phyloP scores from a whole-genome alignment of 2,888 invertebrate species.

The Megalurothrips usitatus region DNA sequence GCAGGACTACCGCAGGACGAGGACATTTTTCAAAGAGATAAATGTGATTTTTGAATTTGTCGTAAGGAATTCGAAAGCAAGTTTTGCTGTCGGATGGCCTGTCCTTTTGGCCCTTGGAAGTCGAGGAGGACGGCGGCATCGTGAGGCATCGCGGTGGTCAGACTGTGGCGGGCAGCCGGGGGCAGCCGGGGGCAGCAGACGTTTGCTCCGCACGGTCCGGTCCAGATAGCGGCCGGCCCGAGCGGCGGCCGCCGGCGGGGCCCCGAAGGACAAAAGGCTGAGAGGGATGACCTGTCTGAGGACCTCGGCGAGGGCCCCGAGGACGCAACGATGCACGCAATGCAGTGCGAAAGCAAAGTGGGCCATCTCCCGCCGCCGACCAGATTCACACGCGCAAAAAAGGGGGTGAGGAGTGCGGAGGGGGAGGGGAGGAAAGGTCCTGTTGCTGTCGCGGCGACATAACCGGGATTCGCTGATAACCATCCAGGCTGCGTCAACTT shows the following conservation, averaged over 20 bases:
- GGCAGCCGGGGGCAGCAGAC: too few relatives aligned
- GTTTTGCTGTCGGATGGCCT: background rate
- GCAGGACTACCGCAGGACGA: too few relatives aligned
- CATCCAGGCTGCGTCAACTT: background rate
- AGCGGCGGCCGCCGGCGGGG: background rate
- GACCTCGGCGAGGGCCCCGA: background rate
- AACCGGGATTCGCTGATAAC: background rate
- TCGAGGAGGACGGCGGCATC: too few relatives aligned
- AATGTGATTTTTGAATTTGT: background rate
- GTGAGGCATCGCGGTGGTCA: too few relatives aligned
- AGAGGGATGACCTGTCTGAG: background rate
- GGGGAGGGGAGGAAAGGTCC: too few relatives aligned
- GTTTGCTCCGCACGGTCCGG: too few relatives aligned
- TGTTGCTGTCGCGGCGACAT: too few relatives aligned
- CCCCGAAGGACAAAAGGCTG: background rate
- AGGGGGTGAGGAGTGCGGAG: background rate
- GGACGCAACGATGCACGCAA: conserved; percentile 5
- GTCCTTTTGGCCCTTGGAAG: background rate
- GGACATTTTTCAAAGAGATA: background rate
- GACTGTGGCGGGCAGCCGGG: too few relatives aligned
- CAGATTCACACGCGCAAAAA: background rate
- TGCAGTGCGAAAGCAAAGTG: background rate
- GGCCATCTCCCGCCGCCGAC: background rate
- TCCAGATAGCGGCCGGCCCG: background rate
- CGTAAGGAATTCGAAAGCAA: background rate